A percentile compares a stretch with the other conserved stretches of the same genome.
Conservation (phyloP, 2,797 vertebrate species). For the Sciurus carolinensis region DNA sequence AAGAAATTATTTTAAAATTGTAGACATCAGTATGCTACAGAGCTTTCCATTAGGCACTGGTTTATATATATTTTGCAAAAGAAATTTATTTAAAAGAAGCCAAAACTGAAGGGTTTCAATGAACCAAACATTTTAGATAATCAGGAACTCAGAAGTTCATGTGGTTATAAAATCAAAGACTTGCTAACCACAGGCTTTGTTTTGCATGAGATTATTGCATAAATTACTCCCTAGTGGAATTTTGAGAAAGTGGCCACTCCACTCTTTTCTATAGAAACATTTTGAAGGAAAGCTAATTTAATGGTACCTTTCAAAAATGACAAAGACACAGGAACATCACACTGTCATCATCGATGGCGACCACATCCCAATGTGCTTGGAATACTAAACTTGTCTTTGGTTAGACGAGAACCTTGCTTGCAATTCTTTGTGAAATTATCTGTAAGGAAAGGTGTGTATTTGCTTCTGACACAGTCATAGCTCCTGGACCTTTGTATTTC, state of each 20-base stretch:
- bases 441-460: background rate
- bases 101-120: constrained; percentile 49
- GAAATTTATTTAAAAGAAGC: constrained; percentile 56
- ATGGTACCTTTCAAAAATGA: background rate
- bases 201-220: background rate
- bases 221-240: constrained; percentile 10
- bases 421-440: constrained; percentile 12
- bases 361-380: background rate
- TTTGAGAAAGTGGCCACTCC: background rate
- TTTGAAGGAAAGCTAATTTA: constrained; percentile 55
- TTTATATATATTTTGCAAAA: constrained; percentile 64
- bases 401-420: background rate
- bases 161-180: background rate
- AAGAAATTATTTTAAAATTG: constrained; percentile 75
- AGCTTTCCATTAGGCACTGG: constrained; percentile 42
- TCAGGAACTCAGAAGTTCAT: background rate
- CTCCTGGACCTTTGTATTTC: constrained; percentile 24
- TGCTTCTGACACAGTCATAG: background rate
- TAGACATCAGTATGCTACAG: constrained; percentile 39
- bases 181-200: constrained; percentile 21
- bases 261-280: constrained; percentile 1
- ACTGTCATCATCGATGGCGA: background rate
- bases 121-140: constrained; percentile 33
- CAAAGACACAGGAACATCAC: background rate
- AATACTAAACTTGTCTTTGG: background rate